phyloP scores from a whole-genome alignment of 2,888 invertebrate species.

The Cheilosia vernalis region DNA sequence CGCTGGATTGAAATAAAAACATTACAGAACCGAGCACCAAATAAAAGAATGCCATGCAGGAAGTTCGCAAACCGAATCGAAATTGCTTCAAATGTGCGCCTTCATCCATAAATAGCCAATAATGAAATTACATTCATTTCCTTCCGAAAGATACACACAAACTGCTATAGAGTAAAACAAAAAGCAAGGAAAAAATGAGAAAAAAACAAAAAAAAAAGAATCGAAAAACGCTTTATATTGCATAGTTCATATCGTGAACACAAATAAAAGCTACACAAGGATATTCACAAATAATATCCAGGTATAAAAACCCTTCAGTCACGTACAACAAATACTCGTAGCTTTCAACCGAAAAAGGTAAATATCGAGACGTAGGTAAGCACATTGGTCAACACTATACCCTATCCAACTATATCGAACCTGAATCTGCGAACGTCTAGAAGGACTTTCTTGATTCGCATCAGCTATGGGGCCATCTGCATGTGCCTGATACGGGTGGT shows the following conservation, averaged over 20 bases:
- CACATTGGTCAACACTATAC: slow-evolving; percentile 41
- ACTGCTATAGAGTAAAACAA: neutral
- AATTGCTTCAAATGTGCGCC: slow-evolving; percentile 57
- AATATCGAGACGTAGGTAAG: slow-evolving; percentile 60
- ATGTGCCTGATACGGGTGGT: slow-evolving; percentile 40
- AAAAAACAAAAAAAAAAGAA: neutral
- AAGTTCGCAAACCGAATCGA: slow-evolving; percentile 55
- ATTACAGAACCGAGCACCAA: slow-evolving; percentile 47
- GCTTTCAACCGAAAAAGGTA: slow-evolving; percentile 61
- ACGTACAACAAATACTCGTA: slow-evolving; percentile 64
- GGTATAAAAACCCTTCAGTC: slow-evolving; percentile 39
- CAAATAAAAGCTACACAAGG: slow-evolving; percentile 56
- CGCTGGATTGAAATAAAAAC: slow-evolving; percentile 24
- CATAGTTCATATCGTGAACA: slow-evolving; percentile 68
- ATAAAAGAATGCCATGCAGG: slow-evolving; percentile 43
- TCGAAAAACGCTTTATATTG: slow-evolving; percentile 63
- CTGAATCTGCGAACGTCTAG: slow-evolving; percentile 36
- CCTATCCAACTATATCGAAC: slow-evolving; percentile 23
- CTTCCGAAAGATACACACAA: slow-evolving; percentile 18
- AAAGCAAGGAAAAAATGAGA: neutral
- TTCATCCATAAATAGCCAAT: slow-evolving; percentile 63
- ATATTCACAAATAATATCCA: neutral
- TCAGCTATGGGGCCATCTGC: slow-evolving; percentile 4
- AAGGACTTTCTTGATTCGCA: slow-evolving; percentile 34
- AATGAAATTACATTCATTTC: slow-evolving; percentile 65